phyloP scores from a whole-genome alignment of 2,797 vertebrate species.

The Pygocentrus nattereri region DNA sequence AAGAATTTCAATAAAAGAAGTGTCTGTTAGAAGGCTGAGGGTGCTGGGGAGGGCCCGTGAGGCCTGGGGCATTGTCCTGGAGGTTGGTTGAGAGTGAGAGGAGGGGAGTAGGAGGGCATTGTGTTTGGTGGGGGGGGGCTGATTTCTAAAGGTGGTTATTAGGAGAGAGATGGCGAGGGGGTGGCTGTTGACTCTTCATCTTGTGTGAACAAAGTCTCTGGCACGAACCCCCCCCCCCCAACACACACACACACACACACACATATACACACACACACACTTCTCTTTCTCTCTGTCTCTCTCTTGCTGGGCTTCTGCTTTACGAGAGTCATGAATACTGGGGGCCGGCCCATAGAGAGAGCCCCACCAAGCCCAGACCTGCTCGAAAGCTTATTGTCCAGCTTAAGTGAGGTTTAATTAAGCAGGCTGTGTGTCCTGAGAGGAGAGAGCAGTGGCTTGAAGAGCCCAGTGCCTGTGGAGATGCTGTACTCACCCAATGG shows the following conservation, averaged over 20 bases:
- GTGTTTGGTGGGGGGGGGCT: conserved; percentile 72
- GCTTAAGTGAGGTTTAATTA: conserved; percentile 89
- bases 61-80: conserved; percentile 61
- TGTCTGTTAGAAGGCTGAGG: conserved; percentile 80
- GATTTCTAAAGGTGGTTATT: conserved; percentile 85
- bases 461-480: conserved; percentile 71
- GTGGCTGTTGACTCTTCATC: conserved; percentile 88
- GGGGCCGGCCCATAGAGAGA: conserved; percentile 69
- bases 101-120: conserved; percentile 80
- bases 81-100: conserved; percentile 82
- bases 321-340: conserved; percentile 82
- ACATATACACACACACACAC: conserved; percentile 54
- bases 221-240: conserved; percentile 70
- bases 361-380: conserved; percentile 77
- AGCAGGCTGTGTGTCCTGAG: conserved; percentile 80
- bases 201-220: conserved; percentile 85
- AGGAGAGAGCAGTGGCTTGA: conserved; percentile 71
- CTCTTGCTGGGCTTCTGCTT: conserved; percentile 74
- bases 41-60: conserved; percentile 54
- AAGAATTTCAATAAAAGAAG: conserved; percentile 90
- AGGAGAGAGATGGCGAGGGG: conserved; percentile 75
- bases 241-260: conserved; percentile 53
- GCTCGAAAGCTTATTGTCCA: conserved; percentile 77
- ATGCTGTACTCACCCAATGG: conserved; percentile 55
- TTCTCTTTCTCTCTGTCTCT: conserved; percentile 52